These are phyloP conservation scores for Rhinogobio ventralis DNA, from an alignment of 2,797 vertebrate species.

Conservation along the genomic window DNA sequence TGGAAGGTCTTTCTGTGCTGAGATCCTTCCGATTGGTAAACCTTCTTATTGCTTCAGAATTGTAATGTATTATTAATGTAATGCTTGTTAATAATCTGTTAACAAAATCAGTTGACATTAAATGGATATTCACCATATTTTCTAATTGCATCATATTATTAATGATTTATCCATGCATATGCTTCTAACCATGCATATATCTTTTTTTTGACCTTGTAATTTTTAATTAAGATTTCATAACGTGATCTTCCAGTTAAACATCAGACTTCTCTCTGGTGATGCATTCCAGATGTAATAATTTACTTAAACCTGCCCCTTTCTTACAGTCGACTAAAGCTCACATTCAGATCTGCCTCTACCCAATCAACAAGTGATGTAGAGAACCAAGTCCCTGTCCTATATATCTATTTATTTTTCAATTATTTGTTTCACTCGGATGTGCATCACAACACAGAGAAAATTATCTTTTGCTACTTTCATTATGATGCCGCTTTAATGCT, in stretches of 20 bases:
- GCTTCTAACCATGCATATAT: too few species aligned
- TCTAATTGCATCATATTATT: background rate
- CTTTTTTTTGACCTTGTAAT: background rate
- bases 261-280: background rate
- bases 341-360: background rate
- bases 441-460: background rate
- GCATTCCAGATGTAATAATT: background rate
- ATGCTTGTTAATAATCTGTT: background rate
- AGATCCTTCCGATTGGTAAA: constrained; percentile 98
- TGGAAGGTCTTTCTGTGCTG: constrained; percentile 96
- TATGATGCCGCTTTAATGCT: background rate
- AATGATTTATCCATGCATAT: background rate
- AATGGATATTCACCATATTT: background rate
- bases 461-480: background rate
- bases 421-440: background rate
- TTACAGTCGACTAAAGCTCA: background rate
- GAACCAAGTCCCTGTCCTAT: background rate
- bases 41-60: constrained; percentile 29
- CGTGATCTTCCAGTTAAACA: background rate
- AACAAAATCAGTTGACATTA: background rate
- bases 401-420: background rate
- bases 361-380: background rate
- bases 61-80: background rate
- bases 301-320: background rate
- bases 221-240: too few species aligned